Evolutionary conservation across 2,888 invertebrate species (phyloP).

Genomic region (Platycnemis pennipes): DNA sequence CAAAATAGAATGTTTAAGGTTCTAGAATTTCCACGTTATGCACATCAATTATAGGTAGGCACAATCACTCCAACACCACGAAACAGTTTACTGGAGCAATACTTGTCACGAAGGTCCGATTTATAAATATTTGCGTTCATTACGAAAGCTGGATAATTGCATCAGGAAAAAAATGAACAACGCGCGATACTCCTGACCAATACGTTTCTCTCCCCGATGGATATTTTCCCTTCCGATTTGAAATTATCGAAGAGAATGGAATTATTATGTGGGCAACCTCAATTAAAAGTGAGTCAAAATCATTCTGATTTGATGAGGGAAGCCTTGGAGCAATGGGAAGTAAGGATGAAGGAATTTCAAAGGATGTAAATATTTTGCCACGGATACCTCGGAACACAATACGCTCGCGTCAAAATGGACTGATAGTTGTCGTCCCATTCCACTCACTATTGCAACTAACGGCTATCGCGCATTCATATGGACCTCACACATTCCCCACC

Average conservation of each 20-base stretch:
- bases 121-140: neutral
- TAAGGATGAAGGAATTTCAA: neutral
- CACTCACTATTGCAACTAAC: neutral
- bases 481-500: neutral
- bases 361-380: neutral
- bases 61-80: too few species aligned
- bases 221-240: neutral
- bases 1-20: too few species aligned
- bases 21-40: too few species aligned
- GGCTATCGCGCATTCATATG: neutral
- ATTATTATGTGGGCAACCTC: neutral
- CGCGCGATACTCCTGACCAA: too few species aligned
- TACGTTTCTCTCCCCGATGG: neutral
- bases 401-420: neutral
- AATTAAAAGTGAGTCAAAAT: neutral
- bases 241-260: neutral
- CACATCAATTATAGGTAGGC: too few species aligned
- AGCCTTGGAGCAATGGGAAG: neutral
- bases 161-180: too few species aligned
- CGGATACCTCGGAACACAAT: neutral
- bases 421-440: neutral
- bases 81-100: too few species aligned
- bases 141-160: neutral
- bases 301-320: neutral
- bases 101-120: too few species aligned